Evolutionary conservation across 2,113 vertebrate species (phyloP).

Genomic region (Cairina moschata): DNA sequence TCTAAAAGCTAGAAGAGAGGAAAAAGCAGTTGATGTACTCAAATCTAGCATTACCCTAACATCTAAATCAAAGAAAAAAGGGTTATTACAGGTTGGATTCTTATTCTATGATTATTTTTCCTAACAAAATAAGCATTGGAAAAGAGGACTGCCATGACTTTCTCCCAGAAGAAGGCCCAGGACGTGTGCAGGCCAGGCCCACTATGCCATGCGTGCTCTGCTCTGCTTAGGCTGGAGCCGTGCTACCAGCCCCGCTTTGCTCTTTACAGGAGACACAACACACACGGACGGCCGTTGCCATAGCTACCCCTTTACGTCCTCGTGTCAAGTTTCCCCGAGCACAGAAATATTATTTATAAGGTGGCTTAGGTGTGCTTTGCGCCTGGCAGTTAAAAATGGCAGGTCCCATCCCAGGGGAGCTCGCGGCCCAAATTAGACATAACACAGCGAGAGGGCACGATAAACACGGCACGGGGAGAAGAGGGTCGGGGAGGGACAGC

Average conservation of each 20-base stretch:
- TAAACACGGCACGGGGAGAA: neutral
- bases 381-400: neutral
- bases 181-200: neutral
- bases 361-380: constrained; percentile 40
- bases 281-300: constrained; percentile 14
- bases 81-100: neutral
- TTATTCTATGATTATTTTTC: neutral
- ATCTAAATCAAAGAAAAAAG: neutral
- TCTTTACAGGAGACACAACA: neutral
- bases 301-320: neutral
- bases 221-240: neutral
- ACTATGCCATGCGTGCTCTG: rapidly evolving
- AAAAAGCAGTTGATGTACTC: neutral
- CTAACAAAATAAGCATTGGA: neutral
- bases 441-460: neutral
- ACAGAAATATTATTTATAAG: constrained; percentile 15
- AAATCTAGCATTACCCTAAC: neutral
- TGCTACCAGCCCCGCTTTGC: neutral
- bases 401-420: neutral
- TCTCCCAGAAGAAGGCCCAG: rapidly evolving
- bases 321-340: constrained; percentile 6
- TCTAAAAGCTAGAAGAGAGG: neutral
- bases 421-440: neutral
- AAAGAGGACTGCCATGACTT: rapidly evolving
- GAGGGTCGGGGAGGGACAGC: neutral